A percentile compares a stretch with the other conserved stretches of the same genome.
These are phyloP conservation scores for Pseudomyrmex cubaensis DNA, from an alignment of 1,140 invertebrate species.

Conservation along the genomic window DNA sequence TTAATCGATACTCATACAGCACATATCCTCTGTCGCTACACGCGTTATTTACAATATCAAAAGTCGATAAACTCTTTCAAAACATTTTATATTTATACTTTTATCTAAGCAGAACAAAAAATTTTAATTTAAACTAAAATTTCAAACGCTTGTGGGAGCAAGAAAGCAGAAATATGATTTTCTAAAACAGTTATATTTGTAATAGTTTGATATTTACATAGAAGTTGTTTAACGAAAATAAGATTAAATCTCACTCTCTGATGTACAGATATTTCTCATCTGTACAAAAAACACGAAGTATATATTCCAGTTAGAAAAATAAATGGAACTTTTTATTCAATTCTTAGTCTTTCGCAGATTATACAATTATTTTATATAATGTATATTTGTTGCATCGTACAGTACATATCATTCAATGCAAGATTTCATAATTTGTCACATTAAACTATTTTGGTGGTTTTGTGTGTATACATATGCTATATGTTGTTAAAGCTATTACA, in stretches of 20 bases:
- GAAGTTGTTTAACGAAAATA: constrained; percentile 55
- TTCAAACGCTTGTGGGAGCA: neutral
- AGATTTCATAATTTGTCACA: constrained; percentile 22
- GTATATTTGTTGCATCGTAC: too few species aligned
- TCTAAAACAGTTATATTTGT: constrained; percentile 20
- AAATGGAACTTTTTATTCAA: constrained; percentile 52
- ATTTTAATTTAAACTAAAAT: neutral
- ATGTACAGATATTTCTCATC: constrained; percentile 24
- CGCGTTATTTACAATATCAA: too few species aligned
- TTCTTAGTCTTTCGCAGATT: constrained; percentile 17
- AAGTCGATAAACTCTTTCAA: too few species aligned
- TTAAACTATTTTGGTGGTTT: neutral
- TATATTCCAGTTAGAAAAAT: constrained; percentile 61
- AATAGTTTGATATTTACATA: constrained; percentile 49
- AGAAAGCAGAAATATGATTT: constrained; percentile 16
- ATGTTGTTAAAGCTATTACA: constrained; percentile 43
- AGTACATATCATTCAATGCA: constrained; percentile 10
- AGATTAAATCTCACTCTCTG: constrained; percentile 27
- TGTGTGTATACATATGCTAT: constrained; percentile 7
- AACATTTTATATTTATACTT: too few species aligned
- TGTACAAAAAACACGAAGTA: constrained; percentile 15
- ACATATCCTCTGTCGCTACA: too few species aligned
- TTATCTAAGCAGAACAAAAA: too few species aligned
- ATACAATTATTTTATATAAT: neutral
- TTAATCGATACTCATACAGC: too few species aligned